phyloP scores from a whole-genome alignment of 2,888 invertebrate species.

The Glyphotaelius pellucidus region DNA sequence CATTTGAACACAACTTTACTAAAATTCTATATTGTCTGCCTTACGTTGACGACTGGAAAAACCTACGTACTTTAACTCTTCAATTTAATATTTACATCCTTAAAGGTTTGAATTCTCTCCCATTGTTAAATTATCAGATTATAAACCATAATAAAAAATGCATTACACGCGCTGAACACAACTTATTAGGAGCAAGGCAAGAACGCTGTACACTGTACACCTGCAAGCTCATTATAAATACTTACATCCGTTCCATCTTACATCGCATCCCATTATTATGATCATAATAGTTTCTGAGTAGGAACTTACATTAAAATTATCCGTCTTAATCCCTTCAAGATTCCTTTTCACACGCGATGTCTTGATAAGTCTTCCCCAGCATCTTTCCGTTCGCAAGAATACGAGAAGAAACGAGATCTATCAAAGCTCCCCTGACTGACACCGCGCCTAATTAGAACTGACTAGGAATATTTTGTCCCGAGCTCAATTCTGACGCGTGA shows the following conservation, averaged over 20 bases:
- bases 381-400: background rate
- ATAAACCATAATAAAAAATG: background rate
- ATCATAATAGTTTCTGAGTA: background rate
- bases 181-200: background rate
- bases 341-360: background rate
- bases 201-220: background rate
- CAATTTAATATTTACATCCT: background rate
- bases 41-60: background rate
- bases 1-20: background rate
- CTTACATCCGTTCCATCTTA: background rate
- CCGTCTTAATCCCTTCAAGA: background rate
- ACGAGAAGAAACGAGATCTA: background rate
- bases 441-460: constrained; percentile 4
- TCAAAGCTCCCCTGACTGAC: constrained; percentile 13
- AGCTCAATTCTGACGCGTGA: background rate
- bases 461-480: constrained; percentile 4
- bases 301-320: background rate
- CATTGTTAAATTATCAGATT: background rate
- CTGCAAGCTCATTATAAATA: background rate
- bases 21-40: background rate
- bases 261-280: background rate
- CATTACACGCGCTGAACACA: background rate
- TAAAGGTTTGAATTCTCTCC: background rate
- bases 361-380: background rate
- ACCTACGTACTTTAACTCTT: background rate